Base-by-base conservation (phyloP, 2,888 invertebrate species). In the Leptinotarsa haldemani region DNA sequence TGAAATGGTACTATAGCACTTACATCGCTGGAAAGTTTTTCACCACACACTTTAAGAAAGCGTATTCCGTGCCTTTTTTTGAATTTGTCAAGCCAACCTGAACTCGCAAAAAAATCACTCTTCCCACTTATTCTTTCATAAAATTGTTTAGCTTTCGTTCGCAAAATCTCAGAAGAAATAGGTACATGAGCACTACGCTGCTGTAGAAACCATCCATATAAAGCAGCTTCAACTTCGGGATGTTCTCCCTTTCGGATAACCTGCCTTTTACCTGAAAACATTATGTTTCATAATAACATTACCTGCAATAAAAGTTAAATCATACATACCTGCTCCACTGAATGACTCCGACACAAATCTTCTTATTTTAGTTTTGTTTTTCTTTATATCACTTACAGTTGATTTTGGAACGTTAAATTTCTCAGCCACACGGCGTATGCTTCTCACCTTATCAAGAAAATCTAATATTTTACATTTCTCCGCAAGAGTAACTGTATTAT, bases 31-130 rank as follows among this genome's bases (percentile, higher is more conserved):
- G 48, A 48, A 48, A 80, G 64, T 76, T 77, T 77, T 77, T 80
- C 79, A 16, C 80, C 78, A 71, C 74, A 71, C 3, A 81, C 65
- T 25, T 75, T 77, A 61, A 80, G 74, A 63, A 71, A 70, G 46
- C 79, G 74, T 46, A 80, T 80, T 46, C 78, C 76, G 63, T 77
- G 68, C 50, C 79, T 68, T 50, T n/a, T 13, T 61, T 80, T 79
- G 63, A 81, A 80, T 77, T 77, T 81, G 69, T 78, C 73, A 15
- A 81, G 65, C 80, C 81, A 81, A 52, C 79, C 79, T 40, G 65
- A 68, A 64, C 80, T 80, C 40, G 79, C 79, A 52, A 67, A 52
- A 69, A 79, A 79, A 73, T 76, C 74, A n/a, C 65, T 68, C 73
- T 79, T 69, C 40, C 67, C 70, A 15, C 70, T 71, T 50, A 77